These are phyloP conservation scores for Athrips mouffetella DNA, from an alignment of 2,888 invertebrate species.

Conservation along the genomic window DNA sequence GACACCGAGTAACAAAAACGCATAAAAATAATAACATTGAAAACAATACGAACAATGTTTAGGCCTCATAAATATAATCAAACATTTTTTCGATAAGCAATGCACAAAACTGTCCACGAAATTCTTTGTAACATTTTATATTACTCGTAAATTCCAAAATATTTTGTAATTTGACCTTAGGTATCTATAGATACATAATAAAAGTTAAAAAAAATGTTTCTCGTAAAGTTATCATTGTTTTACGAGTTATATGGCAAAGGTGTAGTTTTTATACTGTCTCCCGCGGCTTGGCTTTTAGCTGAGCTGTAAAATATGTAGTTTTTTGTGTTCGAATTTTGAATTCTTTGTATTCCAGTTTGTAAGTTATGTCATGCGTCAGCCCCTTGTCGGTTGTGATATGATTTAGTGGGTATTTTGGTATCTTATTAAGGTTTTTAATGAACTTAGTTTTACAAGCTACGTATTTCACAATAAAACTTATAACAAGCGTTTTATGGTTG, in stretches of 20 bases:
- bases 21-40: no score
- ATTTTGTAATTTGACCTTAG: background rate
- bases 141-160: no score
- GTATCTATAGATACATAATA: background rate
- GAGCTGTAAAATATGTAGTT: slow-evolving; percentile 38
- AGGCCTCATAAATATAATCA: background rate
- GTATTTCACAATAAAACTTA: no score
- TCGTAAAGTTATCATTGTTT: slow-evolving; percentile 41
- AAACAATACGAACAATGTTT: no score
- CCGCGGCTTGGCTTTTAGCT: slow-evolving; percentile 46
- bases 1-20: no score
- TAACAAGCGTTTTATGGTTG: no score
- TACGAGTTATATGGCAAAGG: slow-evolving; percentile 36
- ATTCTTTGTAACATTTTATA: no score
- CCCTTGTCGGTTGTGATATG: slow-evolving; percentile 50
- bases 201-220: slow-evolving; percentile 23
- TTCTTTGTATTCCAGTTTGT: slow-evolving; percentile 43
- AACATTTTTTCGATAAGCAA: no score
- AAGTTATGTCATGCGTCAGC: slow-evolving; percentile 41
- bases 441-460: no score
- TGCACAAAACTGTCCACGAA: no score
- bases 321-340: slow-evolving; percentile 37
- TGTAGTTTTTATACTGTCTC: slow-evolving; percentile 49
- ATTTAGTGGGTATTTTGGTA: slow-evolving; percentile 33
- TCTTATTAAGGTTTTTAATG: no score